Evolutionary conservation across 1,140 invertebrate genomes (phyloP), one percentile per base, ranked within the genome.

Genomic region (Diploscapter pachys): DNA sequence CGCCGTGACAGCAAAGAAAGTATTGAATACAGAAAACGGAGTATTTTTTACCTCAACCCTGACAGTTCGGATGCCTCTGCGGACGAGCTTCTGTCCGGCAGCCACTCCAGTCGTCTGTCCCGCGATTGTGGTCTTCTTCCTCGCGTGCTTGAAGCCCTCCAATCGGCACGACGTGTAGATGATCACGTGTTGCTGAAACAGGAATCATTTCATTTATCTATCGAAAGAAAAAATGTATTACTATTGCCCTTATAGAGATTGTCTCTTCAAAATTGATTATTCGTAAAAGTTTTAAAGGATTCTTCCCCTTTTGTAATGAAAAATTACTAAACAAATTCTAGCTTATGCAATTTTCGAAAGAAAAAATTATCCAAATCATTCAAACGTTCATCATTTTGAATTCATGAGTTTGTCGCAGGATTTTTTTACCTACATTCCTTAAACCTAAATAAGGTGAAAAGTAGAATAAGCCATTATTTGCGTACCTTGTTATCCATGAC

Each of bases 121-220:
- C 63, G 95, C 95, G 81, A 97, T 91, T 86, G 95, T 96, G 5
- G 95, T 97, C 75, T 94, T 94, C 88, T 97, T 97, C 79, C 91
- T 91, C 3, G 93, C 91, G 87, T 96, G 93, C 86, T 95, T 96
- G 83, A 94, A 98, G 50, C 95, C 95, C 87, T 97, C 94, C 75
- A 91, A 93, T 92, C 89, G 93, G 92, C 4, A 92, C 90, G 69
- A 91, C 87, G 11, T 91, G 87, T 4, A 90, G 8, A 75, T 80
- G 52, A 85, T 76, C 9, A 66, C 56, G 55, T 80, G 66, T 55
- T 71, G 56, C 79, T 83, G 62, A 70, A 80, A 77, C 13, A 31
- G 11, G 31, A 13, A 53, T 8, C 4, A 54, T 5, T 65, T 50
- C 4, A 65, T 13, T 52, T 52, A 63, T 50, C 48, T 5, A 11